Percentiles rank a stretch among this genome's conserved stretches.
These are phyloP conservation scores for Bambusicola thoracicus DNA, from an alignment of 2,113 vertebrate genomes.

Conservation along the genomic window DNA sequence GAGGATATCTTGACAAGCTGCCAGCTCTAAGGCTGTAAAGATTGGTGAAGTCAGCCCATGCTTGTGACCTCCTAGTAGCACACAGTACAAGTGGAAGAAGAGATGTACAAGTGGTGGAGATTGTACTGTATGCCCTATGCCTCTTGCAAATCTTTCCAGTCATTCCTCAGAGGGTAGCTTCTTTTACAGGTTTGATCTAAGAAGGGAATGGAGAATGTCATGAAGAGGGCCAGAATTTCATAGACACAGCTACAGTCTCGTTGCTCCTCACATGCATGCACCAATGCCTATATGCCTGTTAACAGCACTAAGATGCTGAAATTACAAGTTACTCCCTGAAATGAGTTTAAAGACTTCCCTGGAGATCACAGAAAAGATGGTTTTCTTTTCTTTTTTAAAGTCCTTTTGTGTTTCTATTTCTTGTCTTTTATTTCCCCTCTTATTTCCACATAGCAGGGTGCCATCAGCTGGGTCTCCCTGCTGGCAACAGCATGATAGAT, in stretches of 20 bases:
- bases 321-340: not conserved
- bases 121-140: not conserved
- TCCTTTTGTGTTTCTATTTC: not conserved
- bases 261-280: not conserved
- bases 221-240: not conserved
- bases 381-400: not conserved
- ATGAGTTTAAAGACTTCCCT: not conserved
- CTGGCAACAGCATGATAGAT: conserved; percentile 50
- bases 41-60: not conserved
- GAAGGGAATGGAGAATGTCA: not conserved
- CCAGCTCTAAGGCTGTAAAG: not conserved
- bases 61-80: not conserved
- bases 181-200: not conserved
- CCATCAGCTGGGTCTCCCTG: conserved; percentile 42
- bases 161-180: not conserved
- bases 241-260: not conserved
- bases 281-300: not conserved
- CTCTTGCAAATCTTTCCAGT: not conserved
- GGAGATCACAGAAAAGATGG: not conserved
- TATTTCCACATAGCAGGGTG: not conserved
- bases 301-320: not conserved
- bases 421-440: not conserved
- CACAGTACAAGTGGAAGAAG: not conserved
- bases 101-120: not conserved
- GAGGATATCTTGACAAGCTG: conserved; percentile 1